phyloP scores from a whole-genome alignment of 2,113 vertebrate genomes.

The Cyanocitta stelleri region DNA sequence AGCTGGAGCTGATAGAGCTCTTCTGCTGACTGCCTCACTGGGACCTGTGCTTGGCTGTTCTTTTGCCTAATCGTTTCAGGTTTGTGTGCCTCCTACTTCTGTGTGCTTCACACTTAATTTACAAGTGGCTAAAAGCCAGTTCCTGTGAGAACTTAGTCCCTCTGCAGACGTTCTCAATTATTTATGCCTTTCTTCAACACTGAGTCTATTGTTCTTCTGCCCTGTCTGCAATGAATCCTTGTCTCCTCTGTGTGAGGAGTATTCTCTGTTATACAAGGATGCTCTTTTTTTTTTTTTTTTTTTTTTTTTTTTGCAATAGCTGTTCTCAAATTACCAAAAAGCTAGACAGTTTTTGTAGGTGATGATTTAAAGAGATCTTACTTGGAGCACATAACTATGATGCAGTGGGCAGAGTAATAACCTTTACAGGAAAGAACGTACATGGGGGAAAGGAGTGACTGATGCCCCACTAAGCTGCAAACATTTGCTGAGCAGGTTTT shows the following conservation, averaged over 20 bases:
- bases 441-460: background rate
- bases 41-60: background rate
- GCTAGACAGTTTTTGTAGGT: background rate
- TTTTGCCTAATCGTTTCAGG: background rate
- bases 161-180: slow-evolving; percentile 26
- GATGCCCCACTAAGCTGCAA: background rate
- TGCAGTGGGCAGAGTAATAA: background rate
- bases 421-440: background rate
- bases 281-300: background rate
- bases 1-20: background rate
- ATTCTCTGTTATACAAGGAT: slow-evolving; percentile 1
- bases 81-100: background rate
- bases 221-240: background rate
- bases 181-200: slow-evolving; percentile 50
- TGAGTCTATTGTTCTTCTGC: slow-evolving; percentile 14
- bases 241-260: background rate
- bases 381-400: background rate
- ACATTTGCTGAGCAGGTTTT: background rate
- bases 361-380: background rate
- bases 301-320: background rate
- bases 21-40: background rate
- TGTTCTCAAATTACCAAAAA: background rate
- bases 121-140: slow-evolving; percentile 23
- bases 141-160: slow-evolving; percentile 15
- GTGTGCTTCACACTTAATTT: slow-evolving; percentile 26